Percentiles rank a stretch among this genome's conserved stretches.
Conservation (phyloP, 92 coral and sea anemone species). For the Epizoanthus scotinus region DNA sequence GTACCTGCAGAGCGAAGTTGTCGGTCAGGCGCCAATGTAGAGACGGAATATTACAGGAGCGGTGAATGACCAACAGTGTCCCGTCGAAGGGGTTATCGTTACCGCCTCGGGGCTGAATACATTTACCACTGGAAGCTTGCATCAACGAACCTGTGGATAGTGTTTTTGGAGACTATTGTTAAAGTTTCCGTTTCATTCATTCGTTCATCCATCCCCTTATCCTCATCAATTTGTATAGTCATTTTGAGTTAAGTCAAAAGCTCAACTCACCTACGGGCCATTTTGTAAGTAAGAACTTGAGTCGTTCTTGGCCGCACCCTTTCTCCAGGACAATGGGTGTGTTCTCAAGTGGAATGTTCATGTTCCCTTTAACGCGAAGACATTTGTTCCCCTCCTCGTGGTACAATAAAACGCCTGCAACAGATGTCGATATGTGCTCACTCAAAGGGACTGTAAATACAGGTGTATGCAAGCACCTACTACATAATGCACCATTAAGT, state of each 20-base stretch:
- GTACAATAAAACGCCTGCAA: conserved; percentile 30
- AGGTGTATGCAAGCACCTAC: no score
- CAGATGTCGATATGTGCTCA: not conserved
- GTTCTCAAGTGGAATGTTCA: conserved; percentile 26
- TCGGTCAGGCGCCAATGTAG: conserved; percentile 38
- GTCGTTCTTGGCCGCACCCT: conserved; percentile 10
- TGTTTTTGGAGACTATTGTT: not conserved
- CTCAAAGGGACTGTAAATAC: no score
- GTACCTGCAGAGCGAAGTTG: conserved; percentile 38
- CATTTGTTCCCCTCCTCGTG: conserved; percentile 33
- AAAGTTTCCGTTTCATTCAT: no score
- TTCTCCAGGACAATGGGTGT: conserved; percentile 8
- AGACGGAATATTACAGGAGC: conserved; percentile 22
- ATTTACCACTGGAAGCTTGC: conserved; percentile 41
- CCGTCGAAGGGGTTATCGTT: conserved; percentile 26
- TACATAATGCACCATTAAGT: no score
- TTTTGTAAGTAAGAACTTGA: conserved; percentile 33
- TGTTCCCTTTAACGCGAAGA: conserved; percentile 31
- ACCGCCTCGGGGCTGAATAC: conserved; percentile 43
- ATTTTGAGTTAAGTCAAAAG: not conserved
- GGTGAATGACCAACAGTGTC: conserved; percentile 36
- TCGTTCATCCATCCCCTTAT: no score
- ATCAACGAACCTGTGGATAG: conserved; percentile 30
- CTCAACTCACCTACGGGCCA: conserved; percentile 34
- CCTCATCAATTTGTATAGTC: no score